Conservation (phyloP, 2,888 invertebrate genomes). For the Apocheima hispidaria region DNA sequence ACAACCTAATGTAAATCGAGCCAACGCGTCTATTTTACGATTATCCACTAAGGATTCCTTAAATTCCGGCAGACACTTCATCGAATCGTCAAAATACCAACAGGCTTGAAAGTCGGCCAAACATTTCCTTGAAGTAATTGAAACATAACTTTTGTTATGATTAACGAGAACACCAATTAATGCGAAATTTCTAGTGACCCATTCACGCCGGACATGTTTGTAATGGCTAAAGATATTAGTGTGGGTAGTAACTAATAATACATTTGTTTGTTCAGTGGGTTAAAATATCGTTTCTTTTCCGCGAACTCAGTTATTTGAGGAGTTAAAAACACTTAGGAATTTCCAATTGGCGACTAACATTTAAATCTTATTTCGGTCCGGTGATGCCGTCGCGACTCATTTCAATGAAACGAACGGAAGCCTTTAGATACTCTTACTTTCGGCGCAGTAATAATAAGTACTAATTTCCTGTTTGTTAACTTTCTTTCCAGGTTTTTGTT, state of each 20-base stretch:
- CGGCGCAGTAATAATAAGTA: too few relatives aligned
- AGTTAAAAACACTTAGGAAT: slow-evolving; percentile 24
- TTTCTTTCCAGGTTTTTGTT: too few relatives aligned
- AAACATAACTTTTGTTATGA: slow-evolving; percentile 45
- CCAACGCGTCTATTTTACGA: not conserved
- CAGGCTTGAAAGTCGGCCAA: slow-evolving; percentile 49
- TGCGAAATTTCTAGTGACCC: slow-evolving; percentile 12
- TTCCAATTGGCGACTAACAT: slow-evolving; percentile 8
- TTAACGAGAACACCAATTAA: slow-evolving; percentile 41
- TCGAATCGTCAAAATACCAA: slow-evolving; percentile 14
- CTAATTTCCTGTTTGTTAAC: too few relatives aligned
- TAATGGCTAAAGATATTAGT: not conserved
- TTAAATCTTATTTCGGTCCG: slow-evolving; percentile 19
- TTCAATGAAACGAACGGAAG: slow-evolving; percentile 23
- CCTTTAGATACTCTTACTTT: not conserved
- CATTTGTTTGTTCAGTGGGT: slow-evolving; percentile 5
- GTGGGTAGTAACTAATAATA: not conserved
- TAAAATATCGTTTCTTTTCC: slow-evolving; percentile 31
- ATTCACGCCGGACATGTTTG: slow-evolving; percentile 1
- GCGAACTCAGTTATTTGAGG: slow-evolving; percentile 28
- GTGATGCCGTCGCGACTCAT: slow-evolving; percentile 18
- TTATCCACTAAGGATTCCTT: slow-evolving; percentile 5
- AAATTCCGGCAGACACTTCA: slow-evolving; percentile 23
- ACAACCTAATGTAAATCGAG: not conserved
- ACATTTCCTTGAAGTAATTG: slow-evolving; percentile 42